Conservation (phyloP, 2,113 vertebrate species). For the Nycticryphes semicollaris region DNA sequence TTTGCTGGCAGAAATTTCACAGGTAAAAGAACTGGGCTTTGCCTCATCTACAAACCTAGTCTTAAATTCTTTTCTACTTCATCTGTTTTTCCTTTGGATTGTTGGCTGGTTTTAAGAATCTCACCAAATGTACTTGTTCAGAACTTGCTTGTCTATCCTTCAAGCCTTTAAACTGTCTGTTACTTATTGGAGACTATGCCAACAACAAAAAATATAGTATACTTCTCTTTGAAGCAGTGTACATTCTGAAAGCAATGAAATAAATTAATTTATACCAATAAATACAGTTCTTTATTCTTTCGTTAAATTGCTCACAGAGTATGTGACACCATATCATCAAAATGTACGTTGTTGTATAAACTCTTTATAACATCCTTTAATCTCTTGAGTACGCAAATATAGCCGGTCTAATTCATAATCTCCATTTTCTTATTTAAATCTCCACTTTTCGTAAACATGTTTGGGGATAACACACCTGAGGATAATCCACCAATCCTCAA, state of each 20-base stretch:
- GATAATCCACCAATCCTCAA: neutral
- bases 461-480: neutral
- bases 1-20: neutral
- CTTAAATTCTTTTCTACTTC: neutral
- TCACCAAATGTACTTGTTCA: neutral
- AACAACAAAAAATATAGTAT: neutral
- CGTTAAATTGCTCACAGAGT: neutral
- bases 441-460: neutral
- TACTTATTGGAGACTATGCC: neutral
- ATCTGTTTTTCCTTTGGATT: neutral
- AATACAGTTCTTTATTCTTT: neutral
- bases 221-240: neutral
- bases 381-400: neutral
- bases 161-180: neutral
- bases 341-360: neutral
- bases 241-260: neutral
- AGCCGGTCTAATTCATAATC: neutral
- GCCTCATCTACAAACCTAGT: neutral
- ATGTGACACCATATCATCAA: neutral
- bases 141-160: neutral
- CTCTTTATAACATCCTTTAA: neutral
- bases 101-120: neutral
- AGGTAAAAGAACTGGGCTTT: neutral
- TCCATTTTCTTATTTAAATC: neutral
- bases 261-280: neutral